These are phyloP conservation scores for Alexandromys fortis DNA, from an alignment of 2,113 vertebrate species.

Conservation along the genomic window DNA sequence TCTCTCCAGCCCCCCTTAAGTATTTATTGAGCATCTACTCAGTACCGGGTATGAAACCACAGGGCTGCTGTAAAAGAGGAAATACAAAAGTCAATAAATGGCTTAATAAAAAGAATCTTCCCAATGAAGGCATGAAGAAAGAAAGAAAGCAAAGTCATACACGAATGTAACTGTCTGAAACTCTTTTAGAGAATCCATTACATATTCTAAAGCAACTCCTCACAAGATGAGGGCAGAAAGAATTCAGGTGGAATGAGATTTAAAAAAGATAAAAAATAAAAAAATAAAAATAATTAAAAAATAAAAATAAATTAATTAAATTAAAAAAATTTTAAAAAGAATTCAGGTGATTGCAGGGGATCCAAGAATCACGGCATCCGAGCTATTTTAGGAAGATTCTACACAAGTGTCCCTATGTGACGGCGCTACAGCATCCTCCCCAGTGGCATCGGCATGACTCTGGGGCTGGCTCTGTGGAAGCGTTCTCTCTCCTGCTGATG, in stretches of 20 bases:
- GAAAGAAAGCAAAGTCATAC: background rate
- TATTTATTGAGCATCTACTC: background rate
- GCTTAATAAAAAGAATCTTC: background rate
- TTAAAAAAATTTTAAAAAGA: background rate
- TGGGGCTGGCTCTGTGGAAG: no score
- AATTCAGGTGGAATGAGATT: no score
- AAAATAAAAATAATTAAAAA: no score
- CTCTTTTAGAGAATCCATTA: background rate
- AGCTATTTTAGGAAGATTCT: background rate
- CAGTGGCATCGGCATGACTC: accelerated
- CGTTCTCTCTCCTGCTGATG: background rate
- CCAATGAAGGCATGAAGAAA: background rate
- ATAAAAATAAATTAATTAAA: no score
- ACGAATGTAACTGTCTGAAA: no score
- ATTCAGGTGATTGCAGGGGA: background rate
- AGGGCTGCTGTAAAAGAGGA: background rate
- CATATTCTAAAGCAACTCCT: background rate
- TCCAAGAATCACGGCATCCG: background rate
- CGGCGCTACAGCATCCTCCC: background rate
- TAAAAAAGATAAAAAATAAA: no score
- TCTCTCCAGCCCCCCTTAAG: background rate
- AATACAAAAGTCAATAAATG: background rate
- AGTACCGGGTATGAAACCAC: background rate
- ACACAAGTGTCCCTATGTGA: background rate
- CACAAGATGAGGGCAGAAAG: background rate